phyloP scores from a whole-genome alignment of 2,888 invertebrate species.

The Phengaris alcon region DNA sequence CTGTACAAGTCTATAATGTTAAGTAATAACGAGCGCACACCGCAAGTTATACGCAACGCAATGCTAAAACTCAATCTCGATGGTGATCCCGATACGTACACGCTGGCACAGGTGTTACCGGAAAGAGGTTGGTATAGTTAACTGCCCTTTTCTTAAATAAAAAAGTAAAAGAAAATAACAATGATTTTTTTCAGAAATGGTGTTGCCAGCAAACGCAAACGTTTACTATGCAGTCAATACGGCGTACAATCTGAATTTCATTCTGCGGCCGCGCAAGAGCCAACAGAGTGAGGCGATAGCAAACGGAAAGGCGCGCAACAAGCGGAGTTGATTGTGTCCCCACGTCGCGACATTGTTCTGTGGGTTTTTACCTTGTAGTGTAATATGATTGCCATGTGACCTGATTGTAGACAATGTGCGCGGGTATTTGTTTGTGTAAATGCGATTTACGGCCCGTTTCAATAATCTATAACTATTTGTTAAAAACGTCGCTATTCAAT shows the following conservation, averaged over 20 bases:
- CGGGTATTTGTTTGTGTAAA: neutral
- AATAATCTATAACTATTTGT: too few relatives aligned
- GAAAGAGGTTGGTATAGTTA: conserved; percentile 83
- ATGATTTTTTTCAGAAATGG: conserved; percentile 84
- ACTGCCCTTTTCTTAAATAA: neutral
- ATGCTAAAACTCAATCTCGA: conserved; percentile 96
- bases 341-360: conserved; percentile 35
- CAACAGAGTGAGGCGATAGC: conserved; percentile 51
- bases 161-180: neutral
- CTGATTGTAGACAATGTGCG: conserved; percentile 25
- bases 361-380: conserved; percentile 33
- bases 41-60: conserved; percentile 95
- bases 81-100: conserved; percentile 92
- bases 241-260: conserved; percentile 93
- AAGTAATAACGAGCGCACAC: conserved; percentile 96
- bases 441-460: neutral
- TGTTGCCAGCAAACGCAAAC: conserved; percentile 95
- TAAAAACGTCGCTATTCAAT: too few relatives aligned
- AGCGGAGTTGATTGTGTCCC: conserved; percentile 55
- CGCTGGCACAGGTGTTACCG: conserved; percentile 94
- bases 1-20: conserved; percentile 98
- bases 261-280: conserved; percentile 85
- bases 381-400: conserved; percentile 30
- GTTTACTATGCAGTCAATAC: conserved; percentile 99
- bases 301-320: conserved; percentile 63